Conservation (phyloP, 2,888 invertebrate genomes). For the Caenorhabditis sp. region DNA sequence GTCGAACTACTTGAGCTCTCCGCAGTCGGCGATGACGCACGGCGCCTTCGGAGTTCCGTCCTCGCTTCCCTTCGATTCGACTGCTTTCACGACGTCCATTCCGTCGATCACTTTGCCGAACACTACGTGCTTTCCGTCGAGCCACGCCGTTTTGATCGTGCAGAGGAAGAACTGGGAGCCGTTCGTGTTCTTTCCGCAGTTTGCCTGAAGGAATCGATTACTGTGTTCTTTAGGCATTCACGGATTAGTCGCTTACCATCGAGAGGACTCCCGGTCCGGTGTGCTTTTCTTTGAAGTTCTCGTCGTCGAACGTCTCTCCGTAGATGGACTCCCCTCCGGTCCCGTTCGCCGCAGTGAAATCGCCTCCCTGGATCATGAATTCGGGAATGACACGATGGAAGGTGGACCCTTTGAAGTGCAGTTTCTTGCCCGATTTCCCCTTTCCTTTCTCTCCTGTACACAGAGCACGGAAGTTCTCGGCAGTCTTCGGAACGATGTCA, state of each 20-base stretch:
- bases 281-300: slow-evolving; percentile 88
- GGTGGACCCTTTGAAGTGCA: slow-evolving; percentile 86
- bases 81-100: slow-evolving; percentile 73
- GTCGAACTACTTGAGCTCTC: slow-evolving; percentile 83
- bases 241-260: slow-evolving; percentile 83
- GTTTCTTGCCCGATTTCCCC: slow-evolving; percentile 83
- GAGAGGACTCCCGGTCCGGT: slow-evolving; percentile 84
- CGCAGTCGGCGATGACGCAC: slow-evolving; percentile 87
- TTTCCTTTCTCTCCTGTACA: slow-evolving; percentile 96
- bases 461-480: slow-evolving; percentile 94
- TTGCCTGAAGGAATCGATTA: slow-evolving; percentile 54
- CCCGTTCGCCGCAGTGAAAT: slow-evolving; percentile 93
- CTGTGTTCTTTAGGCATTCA: neutral
- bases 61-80: slow-evolving; percentile 70
- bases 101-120: slow-evolving; percentile 67
- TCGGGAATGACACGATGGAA: slow-evolving; percentile 97
- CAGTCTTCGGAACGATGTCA: slow-evolving; percentile 91
- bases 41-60: slow-evolving; percentile 83
- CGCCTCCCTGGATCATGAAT: slow-evolving; percentile 93
- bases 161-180: slow-evolving; percentile 77
- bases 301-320: slow-evolving; percentile 91
- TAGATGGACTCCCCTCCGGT: slow-evolving; percentile 94
- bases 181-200: slow-evolving; percentile 75
- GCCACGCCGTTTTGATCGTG: slow-evolving; percentile 74
- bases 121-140: slow-evolving; percentile 73